Percentiles rank a stretch among this genome's conserved stretches.
Conservation (phyloP, 2,888 invertebrate genomes). For the Eulithis prunata region DNA sequence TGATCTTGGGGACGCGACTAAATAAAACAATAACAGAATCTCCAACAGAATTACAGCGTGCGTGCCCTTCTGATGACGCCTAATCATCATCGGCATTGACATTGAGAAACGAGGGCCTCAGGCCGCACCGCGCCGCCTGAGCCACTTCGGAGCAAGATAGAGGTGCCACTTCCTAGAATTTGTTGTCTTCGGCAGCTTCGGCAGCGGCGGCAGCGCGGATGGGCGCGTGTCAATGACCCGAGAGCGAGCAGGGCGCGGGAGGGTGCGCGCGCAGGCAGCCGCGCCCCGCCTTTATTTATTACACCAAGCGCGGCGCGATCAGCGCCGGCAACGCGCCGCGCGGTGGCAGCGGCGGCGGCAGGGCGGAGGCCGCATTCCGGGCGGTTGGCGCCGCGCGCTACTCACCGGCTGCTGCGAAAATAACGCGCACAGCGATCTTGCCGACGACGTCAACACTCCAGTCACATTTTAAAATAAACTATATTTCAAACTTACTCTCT, state of each 20-base stretch:
- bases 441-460: constrained; percentile 62
- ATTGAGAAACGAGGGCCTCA: constrained; percentile 59
- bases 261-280: constrained; percentile 83
- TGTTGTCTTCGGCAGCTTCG: constrained; percentile 70
- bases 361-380: constrained; percentile 79
- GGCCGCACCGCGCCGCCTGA: constrained; percentile 32
- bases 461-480: constrained; percentile 79
- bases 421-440: constrained; percentile 65
- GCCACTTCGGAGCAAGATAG: constrained; percentile 64
- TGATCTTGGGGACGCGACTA: not conserved
- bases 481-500: constrained; percentile 68
- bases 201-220: constrained; percentile 61
- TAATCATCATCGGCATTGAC: constrained; percentile 72
- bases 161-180: constrained; percentile 65
- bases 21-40: not conserved
- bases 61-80: constrained; percentile 32
- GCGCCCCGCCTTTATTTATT: constrained; percentile 84
- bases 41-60: constrained; percentile 7
- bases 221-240: constrained; percentile 79
- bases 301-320: constrained; percentile 79
- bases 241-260: constrained; percentile 77
- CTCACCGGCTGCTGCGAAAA: constrained; percentile 69
- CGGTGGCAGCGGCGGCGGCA: not conserved
- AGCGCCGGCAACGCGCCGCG: constrained; percentile 64
- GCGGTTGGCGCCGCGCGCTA: constrained; percentile 66